Conservation (phyloP, 1,140 invertebrate genomes). For the Saccostrea echinata region DNA sequence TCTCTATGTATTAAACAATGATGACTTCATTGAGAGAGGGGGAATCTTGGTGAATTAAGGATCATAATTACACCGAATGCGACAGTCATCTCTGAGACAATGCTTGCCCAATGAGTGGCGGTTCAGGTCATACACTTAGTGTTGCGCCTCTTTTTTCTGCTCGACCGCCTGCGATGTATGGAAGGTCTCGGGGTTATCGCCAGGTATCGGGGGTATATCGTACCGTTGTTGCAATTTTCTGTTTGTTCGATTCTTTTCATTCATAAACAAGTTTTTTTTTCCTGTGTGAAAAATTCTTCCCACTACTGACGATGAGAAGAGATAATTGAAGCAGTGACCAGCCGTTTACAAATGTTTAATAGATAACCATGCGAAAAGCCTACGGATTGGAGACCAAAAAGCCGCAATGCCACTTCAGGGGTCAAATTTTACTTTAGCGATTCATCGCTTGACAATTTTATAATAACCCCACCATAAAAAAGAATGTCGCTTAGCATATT, state of each 20-base stretch:
- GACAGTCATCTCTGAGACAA: not conserved
- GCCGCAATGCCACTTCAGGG: not conserved
- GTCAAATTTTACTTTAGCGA: not conserved
- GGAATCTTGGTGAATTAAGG: slow-evolving; percentile 4
- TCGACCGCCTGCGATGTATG: slow-evolving; percentile 12
- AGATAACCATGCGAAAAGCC: slow-evolving; percentile 33
- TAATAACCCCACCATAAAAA: not conserved
- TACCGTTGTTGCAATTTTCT: not conserved
- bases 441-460: slow-evolving; percentile 23
- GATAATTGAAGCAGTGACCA: slow-evolving; percentile 5
- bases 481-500: not conserved
- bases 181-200: slow-evolving; percentile 1
- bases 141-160: slow-evolving; percentile 4
- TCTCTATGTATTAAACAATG: not conserved
- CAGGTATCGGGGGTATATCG: not conserved
- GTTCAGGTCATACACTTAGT: not conserved
- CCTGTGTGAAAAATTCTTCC: slow-evolving; percentile 34
- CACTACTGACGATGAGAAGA: not conserved
- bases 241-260: slow-evolving; percentile 35
- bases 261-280: slow-evolving; percentile 33
- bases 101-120: not conserved
- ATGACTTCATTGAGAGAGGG: not conserved
- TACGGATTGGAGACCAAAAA: not conserved
- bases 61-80: slow-evolving; percentile 13
- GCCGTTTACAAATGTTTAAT: slow-evolving; percentile 4